phyloP scores from a whole-genome alignment of 2,797 vertebrate species.

The Rachycentron canadum region DNA sequence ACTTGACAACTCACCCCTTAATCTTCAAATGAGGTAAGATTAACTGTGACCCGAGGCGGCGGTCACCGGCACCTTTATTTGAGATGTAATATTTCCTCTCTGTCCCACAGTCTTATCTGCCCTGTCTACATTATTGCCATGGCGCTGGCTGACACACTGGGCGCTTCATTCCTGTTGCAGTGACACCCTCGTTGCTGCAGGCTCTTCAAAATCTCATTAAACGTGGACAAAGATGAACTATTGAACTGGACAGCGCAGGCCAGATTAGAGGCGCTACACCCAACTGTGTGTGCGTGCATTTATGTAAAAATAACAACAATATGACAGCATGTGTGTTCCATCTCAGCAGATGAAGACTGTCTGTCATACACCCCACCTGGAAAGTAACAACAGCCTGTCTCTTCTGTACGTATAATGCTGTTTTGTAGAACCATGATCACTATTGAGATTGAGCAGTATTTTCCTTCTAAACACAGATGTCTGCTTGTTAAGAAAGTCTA shows the following conservation, averaged over 20 bases:
- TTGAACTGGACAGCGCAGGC: slow-evolving; percentile 63
- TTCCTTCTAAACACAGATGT: slow-evolving; percentile 13
- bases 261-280: slow-evolving; percentile 39
- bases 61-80: slow-evolving; percentile 42
- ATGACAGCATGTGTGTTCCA: slow-evolving; percentile 56
- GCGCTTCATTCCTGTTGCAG: slow-evolving; percentile 43
- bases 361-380: slow-evolving; percentile 42
- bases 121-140: slow-evolving; percentile 56
- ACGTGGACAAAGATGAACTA: slow-evolving; percentile 61
- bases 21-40: slow-evolving; percentile 52
- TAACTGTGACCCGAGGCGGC: slow-evolving; percentile 59
- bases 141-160: slow-evolving; percentile 57
- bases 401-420: background rate
- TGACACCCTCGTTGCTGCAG: slow-evolving; percentile 55
- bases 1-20: slow-evolving; percentile 39
- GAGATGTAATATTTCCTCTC: slow-evolving; percentile 68
- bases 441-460: background rate
- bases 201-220: slow-evolving; percentile 78
- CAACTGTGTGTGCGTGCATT: slow-evolving; percentile 22
- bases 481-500: slow-evolving; percentile 2
- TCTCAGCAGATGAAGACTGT: slow-evolving; percentile 42
- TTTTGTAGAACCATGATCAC: background rate
- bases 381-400: slow-evolving; percentile 52
- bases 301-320: slow-evolving; percentile 51
- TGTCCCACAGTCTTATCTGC: slow-evolving; percentile 59